phyloP scores from a whole-genome alignment of 1,140 invertebrate genomes.

The Drosophila melanica region DNA sequence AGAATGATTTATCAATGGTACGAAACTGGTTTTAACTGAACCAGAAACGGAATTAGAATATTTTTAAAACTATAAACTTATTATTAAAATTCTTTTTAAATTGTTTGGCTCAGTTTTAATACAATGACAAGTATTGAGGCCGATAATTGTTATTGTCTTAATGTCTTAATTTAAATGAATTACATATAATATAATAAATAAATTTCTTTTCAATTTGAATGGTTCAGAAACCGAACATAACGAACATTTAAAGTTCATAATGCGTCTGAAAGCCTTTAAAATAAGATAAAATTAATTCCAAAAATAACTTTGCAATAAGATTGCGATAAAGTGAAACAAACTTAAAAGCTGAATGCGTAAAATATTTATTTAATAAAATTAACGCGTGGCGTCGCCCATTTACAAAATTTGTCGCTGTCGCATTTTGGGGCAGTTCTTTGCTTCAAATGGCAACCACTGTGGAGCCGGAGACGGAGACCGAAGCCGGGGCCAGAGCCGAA shows the following conservation, averaged over 20 bases:
- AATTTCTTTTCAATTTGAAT: too few species aligned
- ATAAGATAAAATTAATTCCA: background rate
- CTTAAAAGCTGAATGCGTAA: constrained; percentile 8
- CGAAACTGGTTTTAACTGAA: too few species aligned
- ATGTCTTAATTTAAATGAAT: too few species aligned
- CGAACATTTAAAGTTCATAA: background rate
- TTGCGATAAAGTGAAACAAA: background rate
- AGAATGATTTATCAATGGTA: too few species aligned
- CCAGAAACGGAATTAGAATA: too few species aligned
- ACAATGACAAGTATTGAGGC: too few species aligned
- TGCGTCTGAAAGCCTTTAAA: background rate
- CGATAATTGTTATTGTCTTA: too few species aligned
- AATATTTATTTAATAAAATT: constrained; percentile 32
- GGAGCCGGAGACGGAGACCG: background rate
- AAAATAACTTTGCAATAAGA: background rate
- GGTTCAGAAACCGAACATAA: too few species aligned
- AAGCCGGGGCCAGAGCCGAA: background rate
- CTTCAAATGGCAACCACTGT: background rate
- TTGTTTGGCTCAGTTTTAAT: too few species aligned
- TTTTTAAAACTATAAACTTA: too few species aligned
- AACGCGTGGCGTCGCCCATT: constrained; percentile 9
- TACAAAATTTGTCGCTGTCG: constrained; percentile 21
- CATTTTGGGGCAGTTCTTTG: constrained; percentile 11
- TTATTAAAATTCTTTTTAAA: too few species aligned
- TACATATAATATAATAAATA: too few species aligned